Evolutionary conservation across 2,113 vertebrate genomes (phyloP).

Genomic region (Nyctibius bracteatus): DNA sequence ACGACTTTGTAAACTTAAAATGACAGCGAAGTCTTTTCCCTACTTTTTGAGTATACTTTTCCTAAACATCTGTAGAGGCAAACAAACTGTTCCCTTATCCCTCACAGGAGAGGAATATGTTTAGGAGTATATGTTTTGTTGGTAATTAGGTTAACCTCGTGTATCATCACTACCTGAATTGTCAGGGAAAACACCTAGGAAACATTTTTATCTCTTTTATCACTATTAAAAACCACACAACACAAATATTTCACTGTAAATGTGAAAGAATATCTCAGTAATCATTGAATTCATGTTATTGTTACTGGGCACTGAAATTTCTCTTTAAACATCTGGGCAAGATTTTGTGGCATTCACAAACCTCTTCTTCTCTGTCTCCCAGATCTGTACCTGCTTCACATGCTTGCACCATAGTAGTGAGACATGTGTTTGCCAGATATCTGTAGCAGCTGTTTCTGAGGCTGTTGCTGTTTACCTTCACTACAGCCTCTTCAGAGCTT

Average conservation of each 20-base stretch:
- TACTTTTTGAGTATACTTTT: neutral
- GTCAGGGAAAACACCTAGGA: neutral
- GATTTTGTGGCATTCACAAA: neutral
- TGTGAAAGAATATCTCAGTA: neutral
- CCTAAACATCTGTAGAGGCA: neutral
- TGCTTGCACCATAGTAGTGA: neutral
- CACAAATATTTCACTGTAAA: neutral
- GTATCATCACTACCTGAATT: neutral
- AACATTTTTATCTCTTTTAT: neutral
- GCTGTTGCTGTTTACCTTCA: neutral
- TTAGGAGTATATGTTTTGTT: neutral
- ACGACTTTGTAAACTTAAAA: neutral
- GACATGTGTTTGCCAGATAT: neutral
- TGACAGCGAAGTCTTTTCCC: neutral
- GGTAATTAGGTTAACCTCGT: rapidly evolving
- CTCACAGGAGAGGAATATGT: neutral
- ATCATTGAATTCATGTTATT: neutral
- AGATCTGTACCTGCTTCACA: rapidly evolving
- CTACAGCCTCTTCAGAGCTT: neutral
- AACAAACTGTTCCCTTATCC: neutral
- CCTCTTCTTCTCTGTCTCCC: neutral
- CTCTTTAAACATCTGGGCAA: neutral
- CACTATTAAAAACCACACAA: neutral
- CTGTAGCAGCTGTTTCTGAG: neutral
- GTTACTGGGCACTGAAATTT: neutral